Evolutionary conservation across 2,113 vertebrate species (phyloP).

Genomic region (Parus major): DNA sequence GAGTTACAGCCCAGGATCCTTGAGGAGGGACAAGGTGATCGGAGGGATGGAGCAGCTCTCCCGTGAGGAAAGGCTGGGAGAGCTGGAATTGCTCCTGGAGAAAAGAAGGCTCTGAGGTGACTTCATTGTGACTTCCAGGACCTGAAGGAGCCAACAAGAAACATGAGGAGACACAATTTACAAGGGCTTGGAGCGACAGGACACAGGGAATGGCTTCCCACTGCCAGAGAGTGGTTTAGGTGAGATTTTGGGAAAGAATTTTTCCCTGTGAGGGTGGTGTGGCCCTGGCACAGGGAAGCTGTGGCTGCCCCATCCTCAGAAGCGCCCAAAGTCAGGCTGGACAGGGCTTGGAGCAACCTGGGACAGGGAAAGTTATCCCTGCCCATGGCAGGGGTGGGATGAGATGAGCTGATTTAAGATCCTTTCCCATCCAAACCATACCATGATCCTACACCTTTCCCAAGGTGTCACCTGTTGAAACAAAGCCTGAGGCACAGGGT

Average conservation of each 20-base stretch:
- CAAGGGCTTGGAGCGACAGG: background rate
- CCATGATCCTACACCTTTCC: background rate
- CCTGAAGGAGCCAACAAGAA: background rate
- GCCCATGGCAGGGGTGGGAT: background rate
- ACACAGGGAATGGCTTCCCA: background rate
- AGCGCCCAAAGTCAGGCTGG: background rate
- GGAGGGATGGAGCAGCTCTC: background rate
- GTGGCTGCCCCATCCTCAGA: background rate
- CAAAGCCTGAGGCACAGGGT: rapidly evolving
- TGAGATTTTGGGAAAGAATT: background rate
- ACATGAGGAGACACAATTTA: background rate
- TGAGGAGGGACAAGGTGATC: background rate
- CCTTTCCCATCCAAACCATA: background rate
- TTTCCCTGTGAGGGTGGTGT: rapidly evolving
- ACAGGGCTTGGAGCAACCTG: background rate
- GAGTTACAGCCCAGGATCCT: background rate
- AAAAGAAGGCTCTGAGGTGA: background rate
- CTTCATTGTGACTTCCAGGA: background rate
- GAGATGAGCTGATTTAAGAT: background rate
- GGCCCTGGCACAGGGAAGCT: background rate
- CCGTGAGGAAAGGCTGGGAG: background rate
- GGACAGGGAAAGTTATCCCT: background rate
- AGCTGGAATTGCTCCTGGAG: background rate
- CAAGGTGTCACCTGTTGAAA: background rate
- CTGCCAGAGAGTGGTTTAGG: background rate